Percentiles rank a stretch among this genome's conserved stretches.
Evolutionary conservation across 2,113 vertebrate genomes (phyloP).

Genomic region (Podarcis raffonei): DNA sequence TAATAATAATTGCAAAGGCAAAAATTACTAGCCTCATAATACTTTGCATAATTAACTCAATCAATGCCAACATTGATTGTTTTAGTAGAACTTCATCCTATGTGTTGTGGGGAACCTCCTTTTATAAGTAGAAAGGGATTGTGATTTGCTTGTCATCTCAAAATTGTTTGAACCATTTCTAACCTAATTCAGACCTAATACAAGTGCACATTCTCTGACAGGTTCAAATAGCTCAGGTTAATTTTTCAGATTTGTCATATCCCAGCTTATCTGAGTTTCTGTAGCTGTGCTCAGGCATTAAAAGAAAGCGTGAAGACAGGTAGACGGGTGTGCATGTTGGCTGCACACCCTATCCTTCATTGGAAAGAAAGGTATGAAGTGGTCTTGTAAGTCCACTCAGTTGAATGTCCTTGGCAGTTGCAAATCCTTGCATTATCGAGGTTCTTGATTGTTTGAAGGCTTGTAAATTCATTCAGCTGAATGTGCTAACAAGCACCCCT

Average conservation of each 20-base stretch:
- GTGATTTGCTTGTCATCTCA: not conserved
- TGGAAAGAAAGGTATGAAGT: too few species aligned
- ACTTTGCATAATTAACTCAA: not conserved
- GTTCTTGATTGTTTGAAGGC: too few species aligned
- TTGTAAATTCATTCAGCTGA: too few species aligned
- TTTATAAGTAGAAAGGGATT: not conserved
- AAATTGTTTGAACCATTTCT: not conserved
- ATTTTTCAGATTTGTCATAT: not conserved
- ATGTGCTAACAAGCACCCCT: too few species aligned
- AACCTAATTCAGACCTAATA: not conserved
- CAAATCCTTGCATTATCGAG: too few species aligned
- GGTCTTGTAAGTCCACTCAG: too few species aligned
- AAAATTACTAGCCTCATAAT: not conserved
- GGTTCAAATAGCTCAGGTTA: not conserved
- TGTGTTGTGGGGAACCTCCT: not conserved
- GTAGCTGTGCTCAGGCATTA: too few species aligned
- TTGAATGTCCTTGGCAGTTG: too few species aligned
- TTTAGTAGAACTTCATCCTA: not conserved
- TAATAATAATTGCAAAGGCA: too few species aligned
- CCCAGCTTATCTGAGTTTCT: not conserved
- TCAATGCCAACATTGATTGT: not conserved
- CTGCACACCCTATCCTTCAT: too few species aligned
- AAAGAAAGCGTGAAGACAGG: too few species aligned
- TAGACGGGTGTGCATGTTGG: too few species aligned
- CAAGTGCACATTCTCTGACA: not conserved